Percentiles rank a stretch among this genome's conserved stretches.
phyloP scores from a whole-genome alignment of 2,888 invertebrate species.

The Amiota minor region DNA sequence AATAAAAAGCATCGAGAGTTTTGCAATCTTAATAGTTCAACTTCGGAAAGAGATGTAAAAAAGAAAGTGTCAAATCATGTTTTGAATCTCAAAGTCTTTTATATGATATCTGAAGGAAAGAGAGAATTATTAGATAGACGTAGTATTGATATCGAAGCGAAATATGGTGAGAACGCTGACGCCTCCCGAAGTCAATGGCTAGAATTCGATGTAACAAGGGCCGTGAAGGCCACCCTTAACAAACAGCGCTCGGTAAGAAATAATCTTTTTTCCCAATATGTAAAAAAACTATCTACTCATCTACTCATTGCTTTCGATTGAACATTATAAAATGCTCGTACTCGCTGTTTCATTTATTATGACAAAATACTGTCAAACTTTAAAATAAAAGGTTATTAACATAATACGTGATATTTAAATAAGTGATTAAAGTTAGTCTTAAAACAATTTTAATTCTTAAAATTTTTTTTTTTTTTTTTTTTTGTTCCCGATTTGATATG shows the following conservation, averaged over 20 bases:
- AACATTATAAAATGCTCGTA: no score
- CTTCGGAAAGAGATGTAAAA: slow-evolving; percentile 1
- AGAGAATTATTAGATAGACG: slow-evolving; percentile 70
- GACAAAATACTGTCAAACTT: no score
- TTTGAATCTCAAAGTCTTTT: slow-evolving; percentile 68
- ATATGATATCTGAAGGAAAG: slow-evolving; percentile 55
- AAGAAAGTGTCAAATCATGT: slow-evolving; percentile 36
- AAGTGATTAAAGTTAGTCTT: no score
- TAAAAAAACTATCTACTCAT: no score
- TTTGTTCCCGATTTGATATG: no score
- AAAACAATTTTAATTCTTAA: no score
- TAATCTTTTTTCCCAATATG: no score
- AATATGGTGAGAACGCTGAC: slow-evolving; percentile 48
- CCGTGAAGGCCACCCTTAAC: slow-evolving; percentile 74
- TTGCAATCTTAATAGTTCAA: not conserved
- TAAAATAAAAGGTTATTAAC: no score
- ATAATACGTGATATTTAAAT: no score
- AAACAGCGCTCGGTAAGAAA: slow-evolving; percentile 59
- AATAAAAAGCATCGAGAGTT: not conserved
- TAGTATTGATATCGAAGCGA: slow-evolving; percentile 67
- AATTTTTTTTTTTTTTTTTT: no score
- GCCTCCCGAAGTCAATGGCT: slow-evolving; percentile 76
- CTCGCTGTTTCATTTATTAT: no score
- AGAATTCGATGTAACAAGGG: slow-evolving; percentile 77
- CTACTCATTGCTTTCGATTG: no score